Percentiles rank a stretch among this genome's conserved stretches.
These are phyloP conservation scores for Ichneumoninae sp. DNA, from an alignment of 2,888 invertebrate species.

Conservation along the genomic window DNA sequence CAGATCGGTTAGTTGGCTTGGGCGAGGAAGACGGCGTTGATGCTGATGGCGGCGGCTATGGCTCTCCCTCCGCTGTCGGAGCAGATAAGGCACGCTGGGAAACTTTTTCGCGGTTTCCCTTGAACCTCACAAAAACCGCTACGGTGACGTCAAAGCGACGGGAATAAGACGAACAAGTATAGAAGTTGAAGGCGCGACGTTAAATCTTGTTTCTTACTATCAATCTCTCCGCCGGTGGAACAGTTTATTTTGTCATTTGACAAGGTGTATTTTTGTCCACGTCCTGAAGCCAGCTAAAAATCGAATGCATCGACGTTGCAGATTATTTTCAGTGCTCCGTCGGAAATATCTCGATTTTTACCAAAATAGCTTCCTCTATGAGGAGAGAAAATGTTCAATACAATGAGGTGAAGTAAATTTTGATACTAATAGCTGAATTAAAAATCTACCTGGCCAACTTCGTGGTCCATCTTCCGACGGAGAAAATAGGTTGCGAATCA, in stretches of 20 bases:
- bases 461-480: too few species aligned
- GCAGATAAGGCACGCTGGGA: conserved; percentile 72
- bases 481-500: background rate
- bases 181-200: conserved; percentile 17
- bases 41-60: conserved; percentile 32
- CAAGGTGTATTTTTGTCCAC: background rate
- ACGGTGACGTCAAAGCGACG: conserved; percentile 27
- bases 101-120: conserved; percentile 54
- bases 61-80: conserved; percentile 49
- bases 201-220: conserved; percentile 11
- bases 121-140: conserved; percentile 35
- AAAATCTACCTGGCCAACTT: too few species aligned
- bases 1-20: conserved; percentile 73
- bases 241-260: background rate
- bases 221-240: background rate
- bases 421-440: background rate
- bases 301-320: background rate
- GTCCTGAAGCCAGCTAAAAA: background rate
- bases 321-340: background rate
- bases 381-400: background rate
- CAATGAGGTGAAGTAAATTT: too few species aligned
- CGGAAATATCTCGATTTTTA: background rate
- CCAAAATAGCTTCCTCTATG: background rate
- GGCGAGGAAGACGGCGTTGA: conserved; percentile 42
- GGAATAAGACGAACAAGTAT: conserved; percentile 13